Evolutionary conservation across 2,797 vertebrate genomes (phyloP), one percentile per base, ranked within the genome.

Genomic region (Distichodus sexfasciatus): DNA sequence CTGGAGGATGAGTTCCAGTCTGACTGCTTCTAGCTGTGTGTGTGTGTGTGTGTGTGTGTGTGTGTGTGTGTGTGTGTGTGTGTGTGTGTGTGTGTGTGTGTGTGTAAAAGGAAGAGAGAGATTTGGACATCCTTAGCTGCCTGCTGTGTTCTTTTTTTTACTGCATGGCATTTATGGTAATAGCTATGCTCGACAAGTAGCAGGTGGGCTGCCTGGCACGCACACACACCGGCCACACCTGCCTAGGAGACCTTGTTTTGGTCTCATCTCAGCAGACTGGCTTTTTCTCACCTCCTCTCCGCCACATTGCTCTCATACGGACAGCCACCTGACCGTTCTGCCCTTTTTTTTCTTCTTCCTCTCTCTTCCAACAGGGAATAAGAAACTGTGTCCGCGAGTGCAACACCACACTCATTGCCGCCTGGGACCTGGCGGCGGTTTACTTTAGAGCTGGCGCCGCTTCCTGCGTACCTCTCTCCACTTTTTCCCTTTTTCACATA

Each of bases 311-410:
- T 24, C 12, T 61, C 24, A 19, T n/a, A n/a, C 2, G 7, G 12
- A n/a, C 12, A 14, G 11, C 6, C 2, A 3, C 4, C 59, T 38
- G 29, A 46, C 24, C 0, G n/a, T 14, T 14, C 29, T 40, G 11
- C 17, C 17, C 43, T 66, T 17, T 24, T 29, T 33, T 7, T 53
- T 12, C 14, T 50, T 24, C 40, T 28, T 11, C 38, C 5, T 64
- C 57, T 51, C 2, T 66, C 15, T 73, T 59, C 8, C 81, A 79
- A 43, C 91, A 99, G 96, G 97, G 97, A 74, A 97, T 84, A 99
- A 99, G 93, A 99, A 99, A 89, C 92, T 99, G 53, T 99, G 97
- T 86, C 97, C 97, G 41, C 97, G n/a, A 99, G 91, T 99, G 97
- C 85, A 99, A 99, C 91, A 99, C 97, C 88, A 99, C n/a, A n/a